Evolutionary conservation across 2,113 vertebrate genomes (phyloP).

Genomic region (Leucopsar rothschildi): DNA sequence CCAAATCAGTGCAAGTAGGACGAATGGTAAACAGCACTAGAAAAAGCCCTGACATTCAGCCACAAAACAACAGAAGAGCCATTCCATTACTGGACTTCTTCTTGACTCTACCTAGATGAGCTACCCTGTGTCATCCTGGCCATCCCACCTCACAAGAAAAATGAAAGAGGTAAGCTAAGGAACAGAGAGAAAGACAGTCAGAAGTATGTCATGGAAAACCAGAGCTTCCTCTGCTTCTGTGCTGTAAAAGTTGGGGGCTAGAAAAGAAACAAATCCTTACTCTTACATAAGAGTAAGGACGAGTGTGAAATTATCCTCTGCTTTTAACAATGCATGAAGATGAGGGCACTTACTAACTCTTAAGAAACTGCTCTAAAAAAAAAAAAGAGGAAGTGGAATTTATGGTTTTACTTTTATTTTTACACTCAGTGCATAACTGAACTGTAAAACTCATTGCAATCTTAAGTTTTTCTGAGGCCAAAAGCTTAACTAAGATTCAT

Average conservation of each 20-base stretch:
- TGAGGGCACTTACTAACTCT: too few relatives aligned
- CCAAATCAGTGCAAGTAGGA: background rate
- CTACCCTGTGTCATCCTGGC: background rate
- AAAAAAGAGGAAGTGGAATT: background rate
- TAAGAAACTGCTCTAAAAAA: background rate
- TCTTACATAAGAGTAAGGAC: rapidly evolving
- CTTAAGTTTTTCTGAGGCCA: background rate
- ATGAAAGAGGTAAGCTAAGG: background rate
- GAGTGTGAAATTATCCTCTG: background rate
- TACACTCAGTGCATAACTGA: background rate
- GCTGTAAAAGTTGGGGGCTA: background rate
- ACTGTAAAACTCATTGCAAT: background rate
- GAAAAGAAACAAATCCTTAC: background rate
- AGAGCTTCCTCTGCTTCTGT: background rate
- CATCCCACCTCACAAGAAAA: background rate
- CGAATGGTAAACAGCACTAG: background rate
- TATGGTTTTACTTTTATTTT: background rate
- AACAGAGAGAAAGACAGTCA: background rate
- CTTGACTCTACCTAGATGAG: background rate
- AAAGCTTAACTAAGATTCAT: background rate
- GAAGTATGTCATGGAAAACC: background rate
- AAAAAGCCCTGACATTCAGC: background rate
- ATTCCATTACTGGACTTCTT: background rate
- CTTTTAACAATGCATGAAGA: background rate
- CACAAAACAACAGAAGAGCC: background rate